Conservation (phyloP, 2,797 vertebrate species). For the Lacerta agilis region DNA sequence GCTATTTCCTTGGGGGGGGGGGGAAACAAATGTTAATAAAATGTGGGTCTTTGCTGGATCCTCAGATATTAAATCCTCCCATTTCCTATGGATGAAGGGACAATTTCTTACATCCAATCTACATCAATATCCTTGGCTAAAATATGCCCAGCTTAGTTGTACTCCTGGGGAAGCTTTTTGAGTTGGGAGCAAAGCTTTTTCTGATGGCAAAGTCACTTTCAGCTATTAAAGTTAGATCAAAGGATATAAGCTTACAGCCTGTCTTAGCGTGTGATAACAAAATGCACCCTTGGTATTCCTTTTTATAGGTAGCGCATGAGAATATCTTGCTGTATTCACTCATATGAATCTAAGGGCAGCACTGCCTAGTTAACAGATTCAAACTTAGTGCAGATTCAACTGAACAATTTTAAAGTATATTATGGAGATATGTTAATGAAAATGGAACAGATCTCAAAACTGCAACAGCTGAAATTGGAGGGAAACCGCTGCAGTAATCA, state of each 20-base stretch:
- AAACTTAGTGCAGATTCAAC: background rate
- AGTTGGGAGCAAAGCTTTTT: conserved; percentile 29
- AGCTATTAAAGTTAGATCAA: conserved; percentile 38
- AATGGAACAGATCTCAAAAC: background rate
- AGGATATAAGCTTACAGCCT: conserved; percentile 22
- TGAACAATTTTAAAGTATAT: background rate
- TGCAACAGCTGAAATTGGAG: too few relatives aligned
- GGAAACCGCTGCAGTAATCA: too few relatives aligned
- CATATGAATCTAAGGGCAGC: background rate
- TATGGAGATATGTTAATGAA: background rate
- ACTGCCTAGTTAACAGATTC: background rate
- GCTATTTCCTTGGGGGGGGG: background rate
- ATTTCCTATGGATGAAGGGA: conserved; percentile 4
- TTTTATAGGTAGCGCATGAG: background rate
- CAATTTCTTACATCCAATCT: conserved; percentile 33
- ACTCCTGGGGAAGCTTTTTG: conserved; percentile 3
- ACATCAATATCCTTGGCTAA: conserved; percentile 29
- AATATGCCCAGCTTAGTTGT: conserved; percentile 26
- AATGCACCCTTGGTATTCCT: conserved; percentile 28
- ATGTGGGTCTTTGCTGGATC: background rate
- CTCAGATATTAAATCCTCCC: background rate
- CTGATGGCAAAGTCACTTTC: conserved; percentile 26
- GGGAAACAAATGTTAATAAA: conserved; percentile 9
- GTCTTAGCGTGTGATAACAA: conserved; percentile 19
- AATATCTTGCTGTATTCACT: conserved; percentile 9